phyloP scores from a whole-genome alignment of 2,797 vertebrate species.

The Psittacula echo region DNA sequence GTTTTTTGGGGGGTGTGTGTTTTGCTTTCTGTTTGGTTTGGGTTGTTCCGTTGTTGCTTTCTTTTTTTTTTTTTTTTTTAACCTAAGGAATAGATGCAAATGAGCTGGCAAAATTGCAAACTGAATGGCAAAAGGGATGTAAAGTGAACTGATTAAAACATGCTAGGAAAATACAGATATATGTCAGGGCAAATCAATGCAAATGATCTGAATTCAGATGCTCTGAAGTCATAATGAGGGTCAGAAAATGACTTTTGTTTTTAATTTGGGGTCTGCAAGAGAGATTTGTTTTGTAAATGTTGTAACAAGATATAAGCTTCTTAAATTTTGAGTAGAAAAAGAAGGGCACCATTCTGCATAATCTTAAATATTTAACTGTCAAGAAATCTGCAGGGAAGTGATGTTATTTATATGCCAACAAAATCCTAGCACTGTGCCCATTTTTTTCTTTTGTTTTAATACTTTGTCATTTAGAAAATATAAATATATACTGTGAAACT shows the following conservation, averaged over 20 bases:
- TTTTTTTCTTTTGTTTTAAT: not conserved
- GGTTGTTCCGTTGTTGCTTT: too few relatives aligned
- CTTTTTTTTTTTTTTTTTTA: not conserved
- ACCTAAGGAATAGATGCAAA: not conserved
- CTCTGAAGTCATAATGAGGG: not conserved
- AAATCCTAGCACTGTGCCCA: not conserved
- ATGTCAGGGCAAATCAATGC: not conserved
- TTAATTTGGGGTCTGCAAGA: not conserved
- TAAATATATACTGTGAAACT: not conserved
- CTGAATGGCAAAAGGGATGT: not conserved
- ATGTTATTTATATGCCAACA: not conserved
- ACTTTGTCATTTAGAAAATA: constrained; percentile 1
- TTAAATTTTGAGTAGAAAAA: not conserved
- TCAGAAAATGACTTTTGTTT: not conserved
- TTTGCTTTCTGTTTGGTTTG: not conserved
- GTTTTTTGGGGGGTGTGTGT: not conserved
- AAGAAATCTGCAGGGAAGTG: not conserved
- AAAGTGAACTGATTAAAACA: not conserved
- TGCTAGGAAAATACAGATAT: not conserved
- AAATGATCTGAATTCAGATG: not conserved
- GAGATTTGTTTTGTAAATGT: constrained; percentile 10
- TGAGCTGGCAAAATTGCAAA: constrained; percentile 13
- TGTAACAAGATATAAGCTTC: not conserved
- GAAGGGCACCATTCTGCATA: not conserved
- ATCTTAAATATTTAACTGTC: not conserved